Evolutionary conservation across 1,140 invertebrate species (phyloP), one percentile per base, ranked within the genome.

Genomic region (Drosophila arawakana): DNA sequence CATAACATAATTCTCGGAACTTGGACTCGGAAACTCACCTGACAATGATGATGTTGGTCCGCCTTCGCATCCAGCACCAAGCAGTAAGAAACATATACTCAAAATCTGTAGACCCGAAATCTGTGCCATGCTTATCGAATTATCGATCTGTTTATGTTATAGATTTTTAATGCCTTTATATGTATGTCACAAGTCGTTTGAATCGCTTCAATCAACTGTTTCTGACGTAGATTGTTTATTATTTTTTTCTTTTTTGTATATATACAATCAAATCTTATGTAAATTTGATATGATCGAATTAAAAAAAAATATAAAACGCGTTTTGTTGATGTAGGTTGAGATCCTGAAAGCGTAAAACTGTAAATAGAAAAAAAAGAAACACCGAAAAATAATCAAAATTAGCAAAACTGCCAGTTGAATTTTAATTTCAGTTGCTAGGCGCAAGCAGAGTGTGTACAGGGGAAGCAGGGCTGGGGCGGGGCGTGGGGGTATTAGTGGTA

Each of bases 301-400:
- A 25, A 25, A 44, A 47, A 47, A 47, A 47, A 21, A 57, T 37
- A 41, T 39, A 21, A 65, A 63, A 63, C 61, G 49, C 50, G 50
- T 55, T 41, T 65, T 55, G 50, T 65, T 70, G 49, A 62, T 54
- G 67, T 69, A 69, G 67, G 67, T 69, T 69, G 68, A 71, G 68
- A 71, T 71, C 68, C 60, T 65, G 68, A 65, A 71, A 65, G 68
- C 50, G 34, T 30, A 11, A 54, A 46, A 49, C 65, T 68, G 65
- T 15, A 68, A 66, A 7, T 9, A 58, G 39, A 52, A 52, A 35
- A 49, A 35, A 34, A 57, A 10, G 30, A 35, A 41, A 21, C 5
- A 13, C 9, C 15, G 37, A 57, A 41, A 41, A 57, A 57, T 41
- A 71, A 63, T 44, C n/a, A 57, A 65, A 65, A 71, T 63, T 71